Evolutionary conservation across 2,888 invertebrate genomes (phyloP).

Genomic region (Xanthia icteritia): DNA sequence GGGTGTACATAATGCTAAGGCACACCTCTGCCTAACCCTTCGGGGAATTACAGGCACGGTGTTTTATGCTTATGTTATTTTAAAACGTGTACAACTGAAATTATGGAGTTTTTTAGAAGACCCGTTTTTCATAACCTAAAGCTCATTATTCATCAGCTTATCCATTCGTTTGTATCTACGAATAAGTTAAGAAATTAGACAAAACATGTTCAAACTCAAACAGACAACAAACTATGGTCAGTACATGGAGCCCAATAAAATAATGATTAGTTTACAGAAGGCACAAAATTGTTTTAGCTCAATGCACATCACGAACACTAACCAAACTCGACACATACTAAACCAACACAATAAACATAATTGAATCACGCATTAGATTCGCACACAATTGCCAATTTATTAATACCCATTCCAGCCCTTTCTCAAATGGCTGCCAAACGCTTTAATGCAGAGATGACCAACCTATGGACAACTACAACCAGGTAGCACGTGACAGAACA

Average conservation of each 20-base stretch:
- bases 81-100: no score
- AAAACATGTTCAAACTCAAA: no score
- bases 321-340: conserved; percentile 22
- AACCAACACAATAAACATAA: conserved; percentile 45
- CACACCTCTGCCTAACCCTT: no score
- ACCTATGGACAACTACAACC: neutral
- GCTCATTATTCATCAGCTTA: neutral
- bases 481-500: neutral
- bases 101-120: neutral
- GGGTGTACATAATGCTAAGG: no score
- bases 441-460: neutral
- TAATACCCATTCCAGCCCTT: conserved; percentile 47
- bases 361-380: conserved; percentile 30
- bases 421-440: conserved; percentile 55
- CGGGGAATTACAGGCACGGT: no score
- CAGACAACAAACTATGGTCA: no score
- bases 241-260: conserved; percentile 5
- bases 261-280: neutral
- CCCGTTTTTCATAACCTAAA: neutral
- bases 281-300: conserved; percentile 1
- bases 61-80: no score
- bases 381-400: conserved; percentile 45
- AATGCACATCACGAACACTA: conserved; percentile 5
- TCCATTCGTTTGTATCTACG: neutral
- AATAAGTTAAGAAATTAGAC: neutral